phyloP scores from a whole-genome alignment of 2,113 vertebrate species.

The Nipponia nippon region DNA sequence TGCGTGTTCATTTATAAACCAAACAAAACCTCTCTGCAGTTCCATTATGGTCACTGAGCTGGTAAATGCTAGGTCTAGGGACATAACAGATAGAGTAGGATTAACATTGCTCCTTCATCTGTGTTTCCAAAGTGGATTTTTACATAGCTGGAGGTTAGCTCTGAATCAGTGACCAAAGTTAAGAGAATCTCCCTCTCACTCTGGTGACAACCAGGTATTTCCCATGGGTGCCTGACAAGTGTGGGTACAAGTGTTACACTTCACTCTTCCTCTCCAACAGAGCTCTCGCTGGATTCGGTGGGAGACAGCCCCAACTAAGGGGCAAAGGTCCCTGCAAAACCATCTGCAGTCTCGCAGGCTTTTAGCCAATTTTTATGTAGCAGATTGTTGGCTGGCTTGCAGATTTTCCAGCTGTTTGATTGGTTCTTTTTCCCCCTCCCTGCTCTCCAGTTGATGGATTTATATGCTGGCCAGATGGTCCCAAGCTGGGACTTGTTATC shows the following conservation, averaged over 20 bases:
- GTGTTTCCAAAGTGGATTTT: not conserved
- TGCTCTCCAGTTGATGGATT: not conserved
- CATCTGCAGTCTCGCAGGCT: not conserved
- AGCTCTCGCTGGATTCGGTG: not conserved
- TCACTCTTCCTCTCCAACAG: not conserved
- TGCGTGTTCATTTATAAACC: not conserved
- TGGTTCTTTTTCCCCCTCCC: not conserved
- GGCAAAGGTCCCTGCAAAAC: not conserved
- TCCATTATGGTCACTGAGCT: not conserved
- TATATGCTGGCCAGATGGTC: not conserved
- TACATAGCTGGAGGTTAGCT: not conserved
- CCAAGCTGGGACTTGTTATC: not conserved
- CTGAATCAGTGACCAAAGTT: not conserved
- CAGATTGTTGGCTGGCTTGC: not conserved
- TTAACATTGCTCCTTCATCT: not conserved
- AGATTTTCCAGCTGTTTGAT: conserved; percentile 31
- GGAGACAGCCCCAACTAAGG: not conserved
- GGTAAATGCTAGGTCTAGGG: not conserved
- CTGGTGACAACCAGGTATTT: not conserved
- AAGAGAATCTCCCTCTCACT: not conserved
- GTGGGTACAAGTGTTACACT: not conserved
- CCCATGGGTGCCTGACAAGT: not conserved
- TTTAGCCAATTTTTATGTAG: not conserved
- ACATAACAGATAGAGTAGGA: not conserved
- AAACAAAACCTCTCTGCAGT: not conserved